Conservation (phyloP, 2,797 vertebrate genomes). For the Cottoperca gobio region DNA sequence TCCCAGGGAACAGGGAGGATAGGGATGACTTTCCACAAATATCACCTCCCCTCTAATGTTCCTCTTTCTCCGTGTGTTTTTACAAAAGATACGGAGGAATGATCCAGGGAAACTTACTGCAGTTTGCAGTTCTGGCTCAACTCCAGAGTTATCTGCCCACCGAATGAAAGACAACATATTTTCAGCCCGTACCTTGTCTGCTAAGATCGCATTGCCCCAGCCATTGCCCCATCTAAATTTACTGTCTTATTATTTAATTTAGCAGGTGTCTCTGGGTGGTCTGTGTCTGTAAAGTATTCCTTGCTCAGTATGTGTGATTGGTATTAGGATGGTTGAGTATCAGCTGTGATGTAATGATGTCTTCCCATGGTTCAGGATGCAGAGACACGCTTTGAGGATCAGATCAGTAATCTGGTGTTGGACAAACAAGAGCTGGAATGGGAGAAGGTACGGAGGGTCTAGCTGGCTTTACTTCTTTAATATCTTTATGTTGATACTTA, state of each 20-base stretch:
- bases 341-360: constrained; percentile 11
- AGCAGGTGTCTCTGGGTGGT: neutral
- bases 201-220: neutral
- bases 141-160: constrained; percentile 41
- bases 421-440: constrained; percentile 95
- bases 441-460: constrained; percentile 88
- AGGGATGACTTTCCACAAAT: constrained; percentile 83
- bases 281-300: neutral
- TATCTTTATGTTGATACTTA: neutral
- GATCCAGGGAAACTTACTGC: constrained; percentile 68
- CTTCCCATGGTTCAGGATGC: constrained; percentile 85
- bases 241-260: constrained; percentile 7
- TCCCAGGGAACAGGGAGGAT: constrained; percentile 78
- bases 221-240: neutral
- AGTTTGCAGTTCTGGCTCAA: constrained; percentile 57
- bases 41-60: constrained; percentile 82
- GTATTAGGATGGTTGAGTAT: neutral
- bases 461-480: neutral
- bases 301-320: neutral
- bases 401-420: constrained; percentile 89
- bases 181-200: constrained; percentile 16
- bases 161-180: constrained; percentile 4
- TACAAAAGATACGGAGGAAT: constrained; percentile 66
- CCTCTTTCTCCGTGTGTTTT: constrained; percentile 57
- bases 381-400: constrained; percentile 89